These are phyloP conservation scores for Anoplolepis gracilipes DNA, from an alignment of 1,140 invertebrate species.

Conservation along the genomic window DNA sequence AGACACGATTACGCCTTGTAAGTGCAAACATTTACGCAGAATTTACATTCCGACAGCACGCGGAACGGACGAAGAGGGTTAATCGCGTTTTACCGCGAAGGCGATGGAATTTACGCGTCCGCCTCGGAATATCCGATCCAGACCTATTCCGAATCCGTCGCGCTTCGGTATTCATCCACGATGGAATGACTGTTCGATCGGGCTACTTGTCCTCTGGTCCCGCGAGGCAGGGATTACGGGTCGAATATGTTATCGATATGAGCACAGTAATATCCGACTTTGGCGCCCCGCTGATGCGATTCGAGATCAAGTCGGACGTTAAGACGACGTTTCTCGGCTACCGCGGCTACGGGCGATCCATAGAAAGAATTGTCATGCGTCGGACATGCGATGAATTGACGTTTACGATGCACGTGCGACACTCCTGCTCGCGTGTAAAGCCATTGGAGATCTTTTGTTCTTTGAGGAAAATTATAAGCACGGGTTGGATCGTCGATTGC, in stretches of 20 bases:
- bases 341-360: slow-evolving; percentile 22
- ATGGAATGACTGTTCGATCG: not conserved
- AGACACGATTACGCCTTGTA: slow-evolving; percentile 84
- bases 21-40: slow-evolving; percentile 73
- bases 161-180: not conserved
- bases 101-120: not conserved
- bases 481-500: not conserved
- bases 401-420: not conserved
- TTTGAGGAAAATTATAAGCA: slow-evolving; percentile 7
- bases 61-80: not conserved
- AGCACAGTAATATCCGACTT: slow-evolving; percentile 41
- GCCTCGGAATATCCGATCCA: no score
- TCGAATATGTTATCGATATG: slow-evolving; percentile 48
- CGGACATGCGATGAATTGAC: slow-evolving; percentile 4
- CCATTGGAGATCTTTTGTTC: slow-evolving; percentile 36
- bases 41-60: not conserved
- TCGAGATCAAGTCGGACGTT: slow-evolving; percentile 52
- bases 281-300: slow-evolving; percentile 44
- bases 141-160: not conserved
- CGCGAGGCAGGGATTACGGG: not conserved
- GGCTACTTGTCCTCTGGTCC: not conserved
- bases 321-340: slow-evolving; percentile 66
- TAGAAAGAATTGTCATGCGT: slow-evolving; percentile 42
- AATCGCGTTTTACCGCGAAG: not conserved
- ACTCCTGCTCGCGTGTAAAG: not conserved